Conservation (phyloP, 2,888 invertebrate genomes). For the Andricus quercusramuli region DNA sequence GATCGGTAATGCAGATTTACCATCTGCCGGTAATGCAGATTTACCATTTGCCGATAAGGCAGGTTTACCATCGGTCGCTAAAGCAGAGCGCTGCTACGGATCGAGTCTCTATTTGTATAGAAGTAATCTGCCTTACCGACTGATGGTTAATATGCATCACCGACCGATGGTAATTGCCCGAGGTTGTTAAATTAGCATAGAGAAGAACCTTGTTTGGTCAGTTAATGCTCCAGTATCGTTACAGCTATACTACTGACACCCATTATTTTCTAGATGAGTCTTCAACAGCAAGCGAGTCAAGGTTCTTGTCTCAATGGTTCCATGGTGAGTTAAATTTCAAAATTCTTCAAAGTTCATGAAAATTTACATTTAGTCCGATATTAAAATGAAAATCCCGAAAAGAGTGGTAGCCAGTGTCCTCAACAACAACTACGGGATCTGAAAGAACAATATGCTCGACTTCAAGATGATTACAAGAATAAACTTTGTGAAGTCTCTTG, state of each 20-base stretch:
- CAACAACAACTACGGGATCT: constrained; percentile 80
- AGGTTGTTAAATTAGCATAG: too few relatives aligned
- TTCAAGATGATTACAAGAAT: constrained; percentile 85
- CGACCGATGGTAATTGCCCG: too few relatives aligned
- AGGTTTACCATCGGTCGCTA: too few relatives aligned
- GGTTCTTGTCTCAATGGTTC: constrained; percentile 69
- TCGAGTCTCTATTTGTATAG: too few relatives aligned
- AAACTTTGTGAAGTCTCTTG: constrained; percentile 85
- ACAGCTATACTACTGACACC: neutral
- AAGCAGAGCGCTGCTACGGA: too few relatives aligned
- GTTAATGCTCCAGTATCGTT: too few relatives aligned
- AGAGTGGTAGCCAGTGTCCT: constrained; percentile 62
- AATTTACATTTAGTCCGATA: neutral
- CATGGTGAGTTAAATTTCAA: constrained; percentile 60
- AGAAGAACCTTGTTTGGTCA: too few relatives aligned
- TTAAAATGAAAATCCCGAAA: constrained; percentile 44
- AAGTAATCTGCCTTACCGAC: too few relatives aligned
- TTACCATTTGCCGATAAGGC: too few relatives aligned
- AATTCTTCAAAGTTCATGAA: neutral
- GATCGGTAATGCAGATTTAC: too few relatives aligned
- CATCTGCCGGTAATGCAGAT: too few relatives aligned
- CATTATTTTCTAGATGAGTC: constrained; percentile 55
- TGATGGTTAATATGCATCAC: too few relatives aligned
- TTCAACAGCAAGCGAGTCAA: constrained; percentile 8
- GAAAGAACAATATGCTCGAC: constrained; percentile 81